These are phyloP conservation scores for Griposia aprilina DNA, from an alignment of 2,888 invertebrate species.

Conservation along the genomic window DNA sequence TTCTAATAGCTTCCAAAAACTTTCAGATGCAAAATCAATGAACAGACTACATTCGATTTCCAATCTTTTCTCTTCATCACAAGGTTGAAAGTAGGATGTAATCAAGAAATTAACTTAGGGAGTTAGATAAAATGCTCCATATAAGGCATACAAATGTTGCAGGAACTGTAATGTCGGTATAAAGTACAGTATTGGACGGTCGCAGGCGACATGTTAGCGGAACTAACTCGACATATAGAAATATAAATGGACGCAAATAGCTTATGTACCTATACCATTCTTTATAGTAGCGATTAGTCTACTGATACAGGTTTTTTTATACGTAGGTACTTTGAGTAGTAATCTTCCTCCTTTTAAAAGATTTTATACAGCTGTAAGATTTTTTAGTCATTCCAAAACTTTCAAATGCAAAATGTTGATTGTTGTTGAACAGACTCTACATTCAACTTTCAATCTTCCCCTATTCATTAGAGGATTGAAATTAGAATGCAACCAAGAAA, in stretches of 20 bases:
- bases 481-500: too few relatives aligned
- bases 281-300: background rate
- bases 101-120: constrained; percentile 48
- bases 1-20: constrained; percentile 26
- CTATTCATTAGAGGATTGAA: too few relatives aligned
- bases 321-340: background rate
- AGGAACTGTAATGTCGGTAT: constrained; percentile 65
- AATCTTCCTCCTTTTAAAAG: too few relatives aligned
- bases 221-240: constrained; percentile 30
- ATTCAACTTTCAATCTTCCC: too few relatives aligned
- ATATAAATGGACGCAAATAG: constrained; percentile 12
- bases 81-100: constrained; percentile 20
- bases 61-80: background rate
- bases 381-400: too few relatives aligned
- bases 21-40: constrained; percentile 22
- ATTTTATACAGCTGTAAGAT: too few relatives aligned
- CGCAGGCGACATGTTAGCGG: constrained; percentile 44
- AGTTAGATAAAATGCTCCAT: constrained; percentile 71
- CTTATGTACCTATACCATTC: constrained; percentile 2
- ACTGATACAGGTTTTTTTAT: constrained; percentile 1
- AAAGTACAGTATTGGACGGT: constrained; percentile 50
- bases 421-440: too few relatives aligned
- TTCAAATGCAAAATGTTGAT: too few relatives aligned
- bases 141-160: constrained; percentile 64
- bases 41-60: background rate